Base-by-base conservation (phyloP, 2,888 invertebrate genomes). In the Mythimna ferrago region DNA sequence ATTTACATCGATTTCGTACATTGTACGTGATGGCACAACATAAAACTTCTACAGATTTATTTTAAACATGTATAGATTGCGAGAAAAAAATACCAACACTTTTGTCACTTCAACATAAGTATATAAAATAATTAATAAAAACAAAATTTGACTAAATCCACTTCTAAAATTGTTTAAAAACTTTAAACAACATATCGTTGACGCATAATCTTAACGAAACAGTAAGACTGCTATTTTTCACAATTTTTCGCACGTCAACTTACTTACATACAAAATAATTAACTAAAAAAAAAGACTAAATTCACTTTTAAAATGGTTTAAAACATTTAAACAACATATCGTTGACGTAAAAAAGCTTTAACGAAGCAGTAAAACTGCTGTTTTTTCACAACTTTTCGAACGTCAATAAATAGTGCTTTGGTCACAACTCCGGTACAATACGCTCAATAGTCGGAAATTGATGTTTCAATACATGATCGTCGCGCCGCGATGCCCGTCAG, bases 401-500 rank as follows among this genome's bases (percentile, higher is more conserved):
- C 48, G 54, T 51, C 19, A 61, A 16, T 48, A 6, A 26, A 26
- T 58, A 66, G 0, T 35, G 56, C 35, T 64, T 80, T n/a, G 32
- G 69, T 35, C 63, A 73, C 57, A 56, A 66, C 2, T 63, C 38
- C 41, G 7, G 21, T 11, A 41, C 41, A 6, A 48, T 41, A 19
- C 16, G 10, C 6, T 10, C 2, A 41, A 48, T 35, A 19, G 26
- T 70, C 19, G 14, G 41, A 44, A 72, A 60, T 60, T 53, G 16
- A 53, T 53, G 6, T 7, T 32, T 70, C 70, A 54, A 11, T 35
- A 44, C 48, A 71, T 72, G n/a, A 3, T 35, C 26, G 16, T 21
- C 62, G 65, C 65, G 67, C 21, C 65, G 69, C 65, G 83, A 16
- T 60, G 38, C 19, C 63, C 57, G 70, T 53, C 69, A 54, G 61